Evolutionary conservation across 2,113 vertebrate genomes (phyloP).

Genomic region (Etheostoma spectabile): DNA sequence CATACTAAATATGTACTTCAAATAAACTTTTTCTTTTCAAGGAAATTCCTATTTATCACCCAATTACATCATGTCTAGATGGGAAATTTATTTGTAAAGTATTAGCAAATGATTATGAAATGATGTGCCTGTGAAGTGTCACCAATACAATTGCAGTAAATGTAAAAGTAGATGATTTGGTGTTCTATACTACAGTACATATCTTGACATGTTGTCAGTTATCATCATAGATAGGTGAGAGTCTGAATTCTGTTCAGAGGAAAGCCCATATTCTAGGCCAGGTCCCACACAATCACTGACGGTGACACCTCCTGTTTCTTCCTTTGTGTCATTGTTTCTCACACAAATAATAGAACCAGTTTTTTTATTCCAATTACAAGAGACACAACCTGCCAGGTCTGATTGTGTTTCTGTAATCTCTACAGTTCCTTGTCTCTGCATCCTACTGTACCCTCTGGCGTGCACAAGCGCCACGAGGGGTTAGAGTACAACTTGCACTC

Average conservation of each 20-base stretch:
- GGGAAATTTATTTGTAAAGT: background rate
- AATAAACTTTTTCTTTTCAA: conserved; percentile 1
- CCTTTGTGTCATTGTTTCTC: conserved; percentile 22
- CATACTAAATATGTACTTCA: background rate
- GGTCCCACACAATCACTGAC: conserved; percentile 5
- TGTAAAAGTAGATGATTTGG: background rate
- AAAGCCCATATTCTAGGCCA: background rate
- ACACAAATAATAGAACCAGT: conserved; percentile 1
- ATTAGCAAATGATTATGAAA: background rate
- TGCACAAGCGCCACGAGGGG: conserved; percentile 51
- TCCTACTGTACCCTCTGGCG: conserved; percentile 61
- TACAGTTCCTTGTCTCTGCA: conserved; percentile 41
- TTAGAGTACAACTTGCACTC: conserved; percentile 66
- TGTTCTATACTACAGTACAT: background rate
- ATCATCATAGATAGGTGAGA: background rate
- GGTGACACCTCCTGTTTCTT: conserved; percentile 22
- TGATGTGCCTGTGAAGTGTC: background rate
- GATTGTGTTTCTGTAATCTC: conserved; percentile 64
- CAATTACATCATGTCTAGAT: background rate
- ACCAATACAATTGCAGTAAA: background rate
- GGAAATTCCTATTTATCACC: background rate
- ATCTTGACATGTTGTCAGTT: background rate
- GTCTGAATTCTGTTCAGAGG: background rate
- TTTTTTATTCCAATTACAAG: conserved; percentile 63
- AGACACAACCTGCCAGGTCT: conserved; percentile 58